Percentiles rank a stretch among this genome's conserved stretches.
Conservation (phyloP, 2,113 vertebrate species). For the Oryzias javanicus region DNA sequence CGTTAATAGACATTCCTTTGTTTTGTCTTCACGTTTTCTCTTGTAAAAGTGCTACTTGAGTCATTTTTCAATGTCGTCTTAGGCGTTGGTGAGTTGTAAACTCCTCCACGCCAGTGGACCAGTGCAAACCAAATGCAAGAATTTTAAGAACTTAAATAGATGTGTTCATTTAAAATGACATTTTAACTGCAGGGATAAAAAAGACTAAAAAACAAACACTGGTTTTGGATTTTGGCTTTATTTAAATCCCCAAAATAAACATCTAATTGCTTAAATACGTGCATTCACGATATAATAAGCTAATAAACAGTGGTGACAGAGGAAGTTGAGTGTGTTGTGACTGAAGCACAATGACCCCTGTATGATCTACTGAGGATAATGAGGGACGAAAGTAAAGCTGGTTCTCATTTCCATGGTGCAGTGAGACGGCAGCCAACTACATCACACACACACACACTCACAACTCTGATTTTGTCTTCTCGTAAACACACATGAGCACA, state of each 20-base stretch:
- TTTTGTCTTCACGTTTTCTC: too few species aligned
- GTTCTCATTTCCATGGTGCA: slow-evolving; percentile 68
- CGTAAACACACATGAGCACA: slow-evolving; percentile 10
- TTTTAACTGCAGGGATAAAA: background rate
- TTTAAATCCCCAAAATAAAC: background rate
- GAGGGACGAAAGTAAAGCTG: slow-evolving; percentile 59
- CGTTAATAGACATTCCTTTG: too few species aligned
- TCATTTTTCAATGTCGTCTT: background rate
- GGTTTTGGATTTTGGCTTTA: background rate
- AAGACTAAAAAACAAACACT: background rate
- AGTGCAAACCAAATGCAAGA: background rate
- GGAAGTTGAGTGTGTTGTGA: slow-evolving; percentile 21
- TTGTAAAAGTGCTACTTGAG: background rate
- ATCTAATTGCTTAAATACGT: slow-evolving; percentile 2
- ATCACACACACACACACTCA: slow-evolving; percentile 17
- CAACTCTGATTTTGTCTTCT: slow-evolving; percentile 25
- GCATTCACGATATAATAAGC: background rate
- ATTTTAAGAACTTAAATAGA: background rate
- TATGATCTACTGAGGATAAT: slow-evolving; percentile 61
- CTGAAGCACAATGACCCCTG: slow-evolving; percentile 52
- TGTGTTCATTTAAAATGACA: background rate
- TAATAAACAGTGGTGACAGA: slow-evolving; percentile 12
- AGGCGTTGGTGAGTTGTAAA: background rate
- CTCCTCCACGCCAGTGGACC: background rate
- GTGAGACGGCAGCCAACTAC: slow-evolving; percentile 61